Evolutionary conservation across 2,797 vertebrate genomes (phyloP).

Genomic region (Podarcis lilfordi): DNA sequence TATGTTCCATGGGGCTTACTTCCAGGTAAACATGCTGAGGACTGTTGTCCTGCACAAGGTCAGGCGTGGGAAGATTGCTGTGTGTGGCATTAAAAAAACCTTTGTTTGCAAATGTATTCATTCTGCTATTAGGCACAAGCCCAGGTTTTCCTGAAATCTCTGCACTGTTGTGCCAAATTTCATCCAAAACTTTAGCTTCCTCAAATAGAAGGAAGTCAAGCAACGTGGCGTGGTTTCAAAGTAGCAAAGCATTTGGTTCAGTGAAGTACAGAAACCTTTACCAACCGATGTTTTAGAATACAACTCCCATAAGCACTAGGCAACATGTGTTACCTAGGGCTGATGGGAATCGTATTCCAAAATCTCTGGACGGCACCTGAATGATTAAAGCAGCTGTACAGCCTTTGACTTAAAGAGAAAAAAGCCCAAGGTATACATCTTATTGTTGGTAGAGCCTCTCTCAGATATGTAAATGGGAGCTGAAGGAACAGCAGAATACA

Average conservation of each 20-base stretch:
- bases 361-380: too few species aligned
- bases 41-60: not conserved
- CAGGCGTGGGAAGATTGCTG: not conserved
- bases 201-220: not conserved
- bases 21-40: not conserved
- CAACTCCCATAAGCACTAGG: too few species aligned
- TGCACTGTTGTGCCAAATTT: constrained; percentile 8
- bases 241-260: not conserved
- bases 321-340: too few species aligned
- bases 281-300: too few species aligned
- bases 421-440: not conserved
- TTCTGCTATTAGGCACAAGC: not conserved
- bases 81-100: not conserved
- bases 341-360: too few species aligned
- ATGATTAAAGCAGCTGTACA: too few species aligned
- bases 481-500: not conserved
- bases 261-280: too few species aligned
- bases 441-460: not conserved
- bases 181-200: not conserved
- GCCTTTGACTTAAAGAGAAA: too few species aligned
- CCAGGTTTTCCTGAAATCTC: constrained; percentile 14
- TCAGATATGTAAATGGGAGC: not conserved
- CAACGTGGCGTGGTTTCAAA: not conserved
- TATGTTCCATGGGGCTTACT: not conserved
- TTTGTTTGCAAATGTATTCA: constrained; percentile 12